Conservation (phyloP, 2,888 invertebrate species). For the Sphaerophoria taeniata region DNA sequence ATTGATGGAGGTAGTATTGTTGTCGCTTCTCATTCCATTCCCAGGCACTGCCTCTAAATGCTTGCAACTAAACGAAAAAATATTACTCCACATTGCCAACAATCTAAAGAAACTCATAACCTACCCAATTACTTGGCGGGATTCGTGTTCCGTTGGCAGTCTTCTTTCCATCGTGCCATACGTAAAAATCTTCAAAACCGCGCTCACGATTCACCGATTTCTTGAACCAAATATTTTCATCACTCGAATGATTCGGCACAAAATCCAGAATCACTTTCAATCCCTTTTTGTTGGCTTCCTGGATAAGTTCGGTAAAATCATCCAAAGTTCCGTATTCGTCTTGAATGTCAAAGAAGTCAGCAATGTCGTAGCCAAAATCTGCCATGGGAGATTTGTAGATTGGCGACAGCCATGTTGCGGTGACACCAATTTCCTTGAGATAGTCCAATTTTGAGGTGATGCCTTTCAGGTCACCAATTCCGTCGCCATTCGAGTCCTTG, state of each 20-base stretch:
- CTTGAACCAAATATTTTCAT: constrained; percentile 93
- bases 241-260: constrained; percentile 90
- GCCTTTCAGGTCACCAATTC: constrained; percentile 91
- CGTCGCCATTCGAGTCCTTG: constrained; percentile 92
- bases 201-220: constrained; percentile 86
- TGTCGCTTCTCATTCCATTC: constrained; percentile 86
- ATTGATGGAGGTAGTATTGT: constrained; percentile 90
- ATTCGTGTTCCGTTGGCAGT: constrained; percentile 74
- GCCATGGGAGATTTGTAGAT: constrained; percentile 89
- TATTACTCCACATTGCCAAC: constrained; percentile 19
- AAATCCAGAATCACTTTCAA: constrained; percentile 85
- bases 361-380: constrained; percentile 91
- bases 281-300: constrained; percentile 84
- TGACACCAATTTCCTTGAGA: constrained; percentile 87
- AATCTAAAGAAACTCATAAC: too few species aligned
- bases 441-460: constrained; percentile 86
- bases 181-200: constrained; percentile 89
- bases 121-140: constrained; percentile 80
- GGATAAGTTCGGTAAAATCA: constrained; percentile 86
- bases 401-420: constrained; percentile 89
- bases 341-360: constrained; percentile 87
- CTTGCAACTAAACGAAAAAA: constrained; percentile 81
- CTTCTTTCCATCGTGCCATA: constrained; percentile 88
- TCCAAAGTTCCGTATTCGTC: constrained; percentile 87
- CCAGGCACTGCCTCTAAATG: constrained; percentile 90